Conservation (phyloP, 2,113 vertebrate species). For the Ursus arctos region DNA sequence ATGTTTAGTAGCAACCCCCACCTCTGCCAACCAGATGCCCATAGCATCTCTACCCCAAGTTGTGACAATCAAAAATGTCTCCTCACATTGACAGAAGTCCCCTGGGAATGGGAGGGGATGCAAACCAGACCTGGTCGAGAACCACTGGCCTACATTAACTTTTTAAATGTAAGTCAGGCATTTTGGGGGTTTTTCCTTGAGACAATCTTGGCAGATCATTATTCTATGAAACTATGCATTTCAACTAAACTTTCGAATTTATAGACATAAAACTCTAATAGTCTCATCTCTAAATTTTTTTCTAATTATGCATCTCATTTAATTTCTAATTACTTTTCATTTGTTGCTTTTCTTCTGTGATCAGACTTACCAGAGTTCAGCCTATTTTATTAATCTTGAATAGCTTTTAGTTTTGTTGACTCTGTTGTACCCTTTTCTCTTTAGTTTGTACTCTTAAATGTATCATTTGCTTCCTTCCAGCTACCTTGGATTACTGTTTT, state of each 20-base stretch:
- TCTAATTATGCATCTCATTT: neutral
- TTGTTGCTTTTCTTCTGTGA: neutral
- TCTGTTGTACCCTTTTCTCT: neutral
- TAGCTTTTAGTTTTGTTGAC: neutral
- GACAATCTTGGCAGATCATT: neutral
- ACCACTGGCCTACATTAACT: neutral
- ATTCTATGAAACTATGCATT: neutral
- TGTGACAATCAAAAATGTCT: neutral
- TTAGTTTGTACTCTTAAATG: neutral
- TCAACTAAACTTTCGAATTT: slow-evolving; percentile 34
- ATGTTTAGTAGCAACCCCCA: neutral
- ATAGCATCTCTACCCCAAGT: neutral
- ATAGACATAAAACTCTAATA: neutral
- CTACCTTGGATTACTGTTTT: neutral
- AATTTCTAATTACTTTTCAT: neutral
- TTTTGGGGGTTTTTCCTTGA: neutral
- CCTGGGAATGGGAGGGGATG: neutral
- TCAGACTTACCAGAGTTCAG: neutral
- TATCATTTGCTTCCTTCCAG: neutral
- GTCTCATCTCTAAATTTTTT: neutral
- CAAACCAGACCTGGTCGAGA: neutral
- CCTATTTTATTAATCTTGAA: neutral
- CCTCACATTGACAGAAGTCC: neutral
- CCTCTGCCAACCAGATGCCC: neutral
- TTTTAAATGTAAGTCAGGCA: neutral